Conservation (phyloP, 2,113 vertebrate species). For the Colistium nudipinnis region DNA sequence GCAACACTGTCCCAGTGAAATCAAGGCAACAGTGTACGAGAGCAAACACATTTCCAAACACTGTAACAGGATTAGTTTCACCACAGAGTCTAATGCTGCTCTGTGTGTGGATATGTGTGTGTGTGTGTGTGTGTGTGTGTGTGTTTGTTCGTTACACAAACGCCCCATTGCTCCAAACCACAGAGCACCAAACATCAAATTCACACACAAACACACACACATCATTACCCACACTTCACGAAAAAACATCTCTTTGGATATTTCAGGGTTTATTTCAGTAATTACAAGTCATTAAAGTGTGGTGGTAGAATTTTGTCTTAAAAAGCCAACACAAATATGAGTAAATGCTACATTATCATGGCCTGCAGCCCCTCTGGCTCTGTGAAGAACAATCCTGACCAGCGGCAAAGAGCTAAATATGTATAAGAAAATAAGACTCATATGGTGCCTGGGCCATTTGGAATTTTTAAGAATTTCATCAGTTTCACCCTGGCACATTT, state of each 20-base stretch:
- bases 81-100: constrained; percentile 34
- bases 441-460: constrained; percentile 9
- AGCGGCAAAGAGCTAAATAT: constrained; percentile 32
- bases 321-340: background rate
- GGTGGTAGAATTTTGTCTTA: background rate
- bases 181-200: no score
- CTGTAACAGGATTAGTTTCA: constrained; percentile 70
- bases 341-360: constrained; percentile 54
- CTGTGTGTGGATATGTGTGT: constrained; percentile 27
- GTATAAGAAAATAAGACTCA: constrained; percentile 33
- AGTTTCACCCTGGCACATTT: background rate
- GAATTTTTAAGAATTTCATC: background rate
- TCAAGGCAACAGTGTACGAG: constrained; percentile 49
- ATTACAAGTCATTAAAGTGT: constrained; percentile 11
- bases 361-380: constrained; percentile 37
- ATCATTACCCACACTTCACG: background rate
- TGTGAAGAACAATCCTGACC: constrained; percentile 44
- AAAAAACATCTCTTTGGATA: constrained; percentile 31
- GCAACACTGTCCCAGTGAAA: constrained; percentile 42
- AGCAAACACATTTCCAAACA: constrained; percentile 59
- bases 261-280: constrained; percentile 21
- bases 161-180: no score
- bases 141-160: constrained; percentile 23
- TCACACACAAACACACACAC: background rate
- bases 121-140: background rate